Evolutionary conservation across 1,140 invertebrate genomes (phyloP).

Genomic region (Sminthurides bifidus): DNA sequence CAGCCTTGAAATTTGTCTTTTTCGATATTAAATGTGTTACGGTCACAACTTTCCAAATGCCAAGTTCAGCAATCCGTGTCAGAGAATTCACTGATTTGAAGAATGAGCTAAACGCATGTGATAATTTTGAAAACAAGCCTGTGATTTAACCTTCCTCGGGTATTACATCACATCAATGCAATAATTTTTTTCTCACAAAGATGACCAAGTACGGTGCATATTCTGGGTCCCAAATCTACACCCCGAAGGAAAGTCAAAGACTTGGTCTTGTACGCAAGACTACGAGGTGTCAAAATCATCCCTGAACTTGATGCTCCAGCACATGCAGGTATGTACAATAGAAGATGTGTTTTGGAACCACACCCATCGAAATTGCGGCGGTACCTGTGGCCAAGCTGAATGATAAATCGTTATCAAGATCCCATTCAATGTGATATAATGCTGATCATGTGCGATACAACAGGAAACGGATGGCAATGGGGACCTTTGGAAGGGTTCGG

Average conservation of each 20-base stretch:
- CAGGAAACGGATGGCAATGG: conserved; percentile 31
- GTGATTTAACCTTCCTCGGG: too few species aligned
- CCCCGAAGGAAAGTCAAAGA: conserved; percentile 33
- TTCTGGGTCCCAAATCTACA: conserved; percentile 33
- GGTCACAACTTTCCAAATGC: not conserved
- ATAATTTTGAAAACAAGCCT: too few species aligned
- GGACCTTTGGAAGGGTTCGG: conserved; percentile 22
- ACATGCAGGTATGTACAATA: conserved; percentile 30
- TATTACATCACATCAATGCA: too few species aligned
- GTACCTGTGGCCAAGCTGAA: too few species aligned
- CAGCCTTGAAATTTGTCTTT: not conserved
- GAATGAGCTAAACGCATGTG: too few species aligned
- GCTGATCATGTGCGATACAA: too few species aligned
- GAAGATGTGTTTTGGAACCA: too few species aligned
- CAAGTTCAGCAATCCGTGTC: not conserved
- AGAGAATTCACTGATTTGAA: not conserved
- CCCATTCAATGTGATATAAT: too few species aligned
- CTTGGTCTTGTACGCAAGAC: conserved; percentile 34
- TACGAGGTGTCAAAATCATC: conserved; percentile 35
- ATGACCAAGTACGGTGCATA: conserved; percentile 37
- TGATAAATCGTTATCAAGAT: too few species aligned
- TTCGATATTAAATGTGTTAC: not conserved
- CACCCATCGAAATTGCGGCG: too few species aligned
- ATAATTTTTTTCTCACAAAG: conserved; percentile 14
- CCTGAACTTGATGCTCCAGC: conserved; percentile 42